phyloP scores from a whole-genome alignment of 1,140 invertebrate species.

The Contarinia nasturtii region DNA sequence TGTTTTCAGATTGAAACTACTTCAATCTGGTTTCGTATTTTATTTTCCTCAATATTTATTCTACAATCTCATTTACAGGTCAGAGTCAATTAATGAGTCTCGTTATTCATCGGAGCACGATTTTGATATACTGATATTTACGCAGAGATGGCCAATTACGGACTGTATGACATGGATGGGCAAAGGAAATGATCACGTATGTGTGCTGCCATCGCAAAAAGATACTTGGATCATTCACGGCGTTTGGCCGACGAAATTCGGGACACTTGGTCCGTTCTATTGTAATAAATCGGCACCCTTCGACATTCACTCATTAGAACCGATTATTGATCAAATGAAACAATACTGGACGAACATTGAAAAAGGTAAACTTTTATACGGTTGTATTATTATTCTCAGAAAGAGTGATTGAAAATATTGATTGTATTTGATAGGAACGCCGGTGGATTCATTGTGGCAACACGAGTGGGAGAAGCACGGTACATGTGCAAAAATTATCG shows the following conservation, averaged over 20 bases:
- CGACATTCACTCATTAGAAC: slow-evolving; percentile 31
- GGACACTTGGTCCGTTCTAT: slow-evolving; percentile 41
- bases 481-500: slow-evolving; percentile 46
- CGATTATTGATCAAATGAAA: slow-evolving; percentile 37
- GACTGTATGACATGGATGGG: slow-evolving; percentile 50
- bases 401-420: neutral
- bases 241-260: slow-evolving; percentile 56
- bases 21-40: no score
- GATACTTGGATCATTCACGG: slow-evolving; percentile 63
- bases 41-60: no score
- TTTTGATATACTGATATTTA: slow-evolving; percentile 62
- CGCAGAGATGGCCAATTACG: slow-evolving; percentile 61
- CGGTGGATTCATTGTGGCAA: slow-evolving; percentile 44
- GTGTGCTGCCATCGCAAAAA: slow-evolving; percentile 35
- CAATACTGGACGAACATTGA: slow-evolving; percentile 57
- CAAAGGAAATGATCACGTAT: slow-evolving; percentile 33
- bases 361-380: slow-evolving; percentile 23
- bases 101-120: slow-evolving; percentile 14
- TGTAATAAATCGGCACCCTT: slow-evolving; percentile 49
- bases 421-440: slow-evolving; percentile 20
- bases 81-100: no score
- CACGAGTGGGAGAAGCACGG: slow-evolving; percentile 78
- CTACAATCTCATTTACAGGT: no score
- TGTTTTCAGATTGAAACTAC: no score
- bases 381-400: neutral